These are phyloP conservation scores for Acanthornis magna DNA, from an alignment of 2,797 vertebrate species.

Conservation along the genomic window DNA sequence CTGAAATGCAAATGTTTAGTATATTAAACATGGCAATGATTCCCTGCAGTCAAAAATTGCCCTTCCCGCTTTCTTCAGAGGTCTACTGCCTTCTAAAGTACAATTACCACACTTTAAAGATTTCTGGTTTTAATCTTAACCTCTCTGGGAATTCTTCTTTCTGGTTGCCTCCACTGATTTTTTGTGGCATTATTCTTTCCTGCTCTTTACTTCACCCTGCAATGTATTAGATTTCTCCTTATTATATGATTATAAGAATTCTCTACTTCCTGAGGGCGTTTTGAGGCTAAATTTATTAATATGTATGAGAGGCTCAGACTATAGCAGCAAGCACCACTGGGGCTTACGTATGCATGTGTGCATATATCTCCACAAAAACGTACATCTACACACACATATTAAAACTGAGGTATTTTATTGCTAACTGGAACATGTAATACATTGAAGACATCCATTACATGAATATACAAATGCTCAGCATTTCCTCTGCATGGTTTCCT, in stretches of 20 bases:
- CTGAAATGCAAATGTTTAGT: background rate
- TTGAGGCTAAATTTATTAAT: constrained; percentile 1
- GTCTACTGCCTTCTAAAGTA: background rate
- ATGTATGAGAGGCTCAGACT: background rate
- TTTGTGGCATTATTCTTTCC: background rate
- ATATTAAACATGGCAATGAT: background rate
- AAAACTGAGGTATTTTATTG: background rate
- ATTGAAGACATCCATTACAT: background rate
- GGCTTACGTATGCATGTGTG: background rate
- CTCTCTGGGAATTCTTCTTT: background rate
- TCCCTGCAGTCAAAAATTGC: background rate
- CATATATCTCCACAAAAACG: background rate
- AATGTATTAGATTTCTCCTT: background rate
- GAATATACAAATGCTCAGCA: background rate
- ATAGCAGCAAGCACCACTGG: background rate
- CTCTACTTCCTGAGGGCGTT: background rate
- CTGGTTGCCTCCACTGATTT: background rate
- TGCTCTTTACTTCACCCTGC: background rate
- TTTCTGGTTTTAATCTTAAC: background rate
- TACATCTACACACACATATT: background rate
- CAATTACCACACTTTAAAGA: background rate
- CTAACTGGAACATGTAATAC: background rate
- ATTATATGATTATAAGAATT: background rate
- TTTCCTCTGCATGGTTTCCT: background rate
- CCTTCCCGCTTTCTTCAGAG: background rate